These are phyloP conservation scores for Psilanteris sp. DNA, from an alignment of 1,140 invertebrate species.

Conservation along the genomic window DNA sequence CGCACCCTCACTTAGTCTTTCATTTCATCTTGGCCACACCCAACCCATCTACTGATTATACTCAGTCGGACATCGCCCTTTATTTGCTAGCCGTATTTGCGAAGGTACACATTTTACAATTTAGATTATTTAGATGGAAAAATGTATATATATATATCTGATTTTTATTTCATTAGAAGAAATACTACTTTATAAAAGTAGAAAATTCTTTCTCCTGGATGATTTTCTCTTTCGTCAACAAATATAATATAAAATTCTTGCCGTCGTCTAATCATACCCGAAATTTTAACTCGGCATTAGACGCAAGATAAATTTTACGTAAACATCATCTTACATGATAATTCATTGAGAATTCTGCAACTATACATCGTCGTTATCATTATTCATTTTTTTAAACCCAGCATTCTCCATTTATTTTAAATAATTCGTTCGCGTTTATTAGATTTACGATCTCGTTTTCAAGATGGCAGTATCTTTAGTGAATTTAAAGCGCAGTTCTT, in stretches of 20 bases:
- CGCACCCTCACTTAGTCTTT: conserved; percentile 49
- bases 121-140: conserved; percentile 21
- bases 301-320: conserved; percentile 1
- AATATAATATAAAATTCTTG: conserved; percentile 6
- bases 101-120: conserved; percentile 39
- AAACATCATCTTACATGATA: conserved; percentile 16
- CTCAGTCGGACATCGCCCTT: conserved; percentile 41
- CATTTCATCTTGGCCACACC: conserved; percentile 61
- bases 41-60: conserved; percentile 60
- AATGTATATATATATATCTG: no score
- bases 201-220: no score
- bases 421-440: conserved; percentile 60
- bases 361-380: conserved; percentile 37
- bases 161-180: no score
- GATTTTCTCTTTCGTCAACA: no score
- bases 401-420: conserved; percentile 48
- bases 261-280: background rate
- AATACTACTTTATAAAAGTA: no score
- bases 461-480: conserved; percentile 46
- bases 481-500: conserved; percentile 57
- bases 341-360: conserved; percentile 14
- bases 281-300: background rate
- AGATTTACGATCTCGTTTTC: conserved; percentile 62
- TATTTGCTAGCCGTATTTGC: conserved; percentile 33
- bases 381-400: conserved; percentile 43